These are phyloP conservation scores for Acipenser transmontanus DNA, from an alignment of 2,797 vertebrate genomes.

Conservation along the genomic window DNA sequence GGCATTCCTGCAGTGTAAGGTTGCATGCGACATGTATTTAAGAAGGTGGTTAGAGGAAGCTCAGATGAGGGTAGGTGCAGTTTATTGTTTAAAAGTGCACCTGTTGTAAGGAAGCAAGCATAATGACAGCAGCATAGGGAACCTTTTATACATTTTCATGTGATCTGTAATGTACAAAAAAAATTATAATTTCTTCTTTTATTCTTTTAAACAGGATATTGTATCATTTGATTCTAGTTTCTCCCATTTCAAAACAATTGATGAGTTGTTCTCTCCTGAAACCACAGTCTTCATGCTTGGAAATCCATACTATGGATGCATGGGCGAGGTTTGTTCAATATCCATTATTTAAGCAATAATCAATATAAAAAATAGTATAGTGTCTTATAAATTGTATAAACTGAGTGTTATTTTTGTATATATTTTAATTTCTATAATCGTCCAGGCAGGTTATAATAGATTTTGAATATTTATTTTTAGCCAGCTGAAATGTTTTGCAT, in stretches of 20 bases:
- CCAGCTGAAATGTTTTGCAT: conserved; percentile 9
- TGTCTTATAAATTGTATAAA: not conserved
- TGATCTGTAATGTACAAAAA: not conserved
- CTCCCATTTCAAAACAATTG: conserved; percentile 75
- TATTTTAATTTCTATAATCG: not conserved
- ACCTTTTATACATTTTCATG: conserved; percentile 1
- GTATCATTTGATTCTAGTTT: conserved; percentile 77
- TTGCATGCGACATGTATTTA: too few species aligned
- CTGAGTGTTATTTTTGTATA: not conserved
- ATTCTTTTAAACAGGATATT: conserved; percentile 63
- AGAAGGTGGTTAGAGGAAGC: too few species aligned
- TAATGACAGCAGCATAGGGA: not conserved
- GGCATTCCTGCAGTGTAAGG: too few species aligned
- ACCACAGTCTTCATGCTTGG: conserved; percentile 90
- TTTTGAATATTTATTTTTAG: conserved; percentile 8
- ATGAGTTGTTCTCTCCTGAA: conserved; percentile 78
- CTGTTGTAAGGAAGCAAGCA: too few species aligned
- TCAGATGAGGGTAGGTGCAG: too few species aligned
- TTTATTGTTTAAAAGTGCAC: too few species aligned
- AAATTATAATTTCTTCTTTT: not conserved
- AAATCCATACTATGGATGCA: conserved; percentile 87
- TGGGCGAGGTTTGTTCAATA: conserved; percentile 79
- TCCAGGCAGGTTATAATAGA: not conserved
- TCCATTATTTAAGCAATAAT: not conserved
- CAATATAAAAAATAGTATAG: not conserved